Evolutionary conservation across 2,888 invertebrate species (phyloP), one percentile per base, ranked within the genome.

Genomic region (Eumacrocentrus americanus): DNA sequence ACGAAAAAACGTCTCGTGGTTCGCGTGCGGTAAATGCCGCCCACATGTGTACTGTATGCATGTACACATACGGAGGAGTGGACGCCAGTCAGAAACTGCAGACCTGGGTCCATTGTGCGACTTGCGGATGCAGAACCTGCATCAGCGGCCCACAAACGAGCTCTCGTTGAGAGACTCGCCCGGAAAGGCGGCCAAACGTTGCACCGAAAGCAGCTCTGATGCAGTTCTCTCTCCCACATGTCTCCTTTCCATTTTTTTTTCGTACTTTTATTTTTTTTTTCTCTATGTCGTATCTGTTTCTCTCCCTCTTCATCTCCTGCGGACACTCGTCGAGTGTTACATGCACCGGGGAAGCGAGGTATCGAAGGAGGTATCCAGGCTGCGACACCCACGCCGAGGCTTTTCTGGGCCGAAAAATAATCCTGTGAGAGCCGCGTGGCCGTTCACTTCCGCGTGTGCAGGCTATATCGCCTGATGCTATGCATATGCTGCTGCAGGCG

Each of bases 381-480:
- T 72, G 60, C 52, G 67, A 72, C 76, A 72, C 76, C 75, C 74
- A 76, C 76, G 74, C 71, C 60, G 42, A 52, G 67, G 70, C 60
- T 63, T 74, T 76, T 75, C 76, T 76, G 76, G 76, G 75, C 74
- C 74, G 74, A 76, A 76, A 76, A 76, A 76, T 29, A 4, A 4
- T 76, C 58, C 69, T 61, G 70, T 71, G 67, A 61, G 61, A 63
- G 59, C 64, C 38, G 60, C n/a, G n/a, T n/a, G n/a, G 63, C 76
- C 76, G 68, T 74, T 75, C 74, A 74, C 76, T 75, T 76, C 76
- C 76, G 75, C 71, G 74, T 74, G 73, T 71, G 70, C 56, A 42
- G 7, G 42, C 18, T 42, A 18, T 42, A 18, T 42, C 16, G 14
- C 14, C 7, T 2, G 16, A 42, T 42, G 20, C n/a, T 42, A 18